Conservation (phyloP, 2,113 vertebrate genomes). For the Erpornis zantholeuca region DNA sequence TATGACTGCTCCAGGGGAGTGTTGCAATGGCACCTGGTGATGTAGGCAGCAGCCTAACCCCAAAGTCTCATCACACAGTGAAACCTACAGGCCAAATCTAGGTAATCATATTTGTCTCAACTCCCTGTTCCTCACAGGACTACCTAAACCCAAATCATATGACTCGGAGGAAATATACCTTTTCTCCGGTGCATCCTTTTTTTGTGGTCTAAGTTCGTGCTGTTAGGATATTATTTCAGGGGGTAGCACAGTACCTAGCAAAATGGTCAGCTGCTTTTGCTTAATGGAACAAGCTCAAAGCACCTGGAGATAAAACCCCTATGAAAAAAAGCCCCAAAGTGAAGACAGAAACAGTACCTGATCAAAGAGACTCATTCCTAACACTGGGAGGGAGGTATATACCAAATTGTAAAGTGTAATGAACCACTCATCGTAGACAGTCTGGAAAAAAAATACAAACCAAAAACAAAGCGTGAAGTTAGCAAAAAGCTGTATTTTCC, state of each 20-base stretch:
- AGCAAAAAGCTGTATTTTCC: neutral
- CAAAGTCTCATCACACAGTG: neutral
- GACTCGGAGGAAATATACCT: neutral
- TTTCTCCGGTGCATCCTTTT: neutral
- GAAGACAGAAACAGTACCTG: conserved; percentile 77
- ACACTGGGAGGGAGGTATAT: conserved; percentile 90
- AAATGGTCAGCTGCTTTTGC: neutral
- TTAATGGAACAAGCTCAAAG: neutral
- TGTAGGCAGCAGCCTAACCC: neutral
- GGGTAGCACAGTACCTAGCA: neutral
- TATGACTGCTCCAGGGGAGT: neutral
- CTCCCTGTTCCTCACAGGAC: neutral
- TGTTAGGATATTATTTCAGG: neutral
- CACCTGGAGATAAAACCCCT: neutral
- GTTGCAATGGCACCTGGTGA: neutral
- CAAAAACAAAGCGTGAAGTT: neutral
- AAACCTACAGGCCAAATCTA: neutral
- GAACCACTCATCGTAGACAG: conserved; percentile 94
- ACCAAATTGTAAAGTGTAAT: conserved; percentile 93
- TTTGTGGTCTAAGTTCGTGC: neutral
- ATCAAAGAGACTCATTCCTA: conserved; percentile 92
- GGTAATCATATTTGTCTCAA: neutral
- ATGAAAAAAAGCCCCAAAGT: neutral
- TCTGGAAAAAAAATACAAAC: conserved; percentile 67
- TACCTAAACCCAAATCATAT: neutral